Evolutionary conservation across 2,888 invertebrate species (phyloP), one percentile per base, ranked within the genome.

Genomic region (Drosophila anomelani): DNA sequence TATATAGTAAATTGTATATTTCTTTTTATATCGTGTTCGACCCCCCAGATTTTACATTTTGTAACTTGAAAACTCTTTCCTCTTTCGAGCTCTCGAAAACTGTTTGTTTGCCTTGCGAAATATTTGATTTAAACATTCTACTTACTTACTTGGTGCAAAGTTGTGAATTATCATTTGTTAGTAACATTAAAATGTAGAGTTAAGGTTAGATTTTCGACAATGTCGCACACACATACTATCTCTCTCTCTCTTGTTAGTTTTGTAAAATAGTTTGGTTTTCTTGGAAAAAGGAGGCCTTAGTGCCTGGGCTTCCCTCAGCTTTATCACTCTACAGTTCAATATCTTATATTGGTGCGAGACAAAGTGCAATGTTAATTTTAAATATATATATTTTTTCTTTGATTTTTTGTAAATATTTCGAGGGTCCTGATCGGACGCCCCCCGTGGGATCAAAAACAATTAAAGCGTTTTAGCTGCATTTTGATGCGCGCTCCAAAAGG

Each of bases 241-340:
- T 70, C 56, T 59, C 68, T 34, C 68, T 12, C 34, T 34, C 51
- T 78, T 53, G 47, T 32, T 47, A 8, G 69, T 53, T 29, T 70
- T 46, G 26, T 86, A 86, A 88, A 88, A 88, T 84, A 84, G 79
- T 83, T 69, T 51, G 41, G 32, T 64, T 71, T 80, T 56, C 26
- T 62, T 67, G 53, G 63, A 70, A 83, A 83, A 71, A 29, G 47
- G 23, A 29, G 58, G 47, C 55, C n/a, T 47, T 56, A 43, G 29
- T 36, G 36, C n/a, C 34, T 13, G 23, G 26, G n/a, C 62, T 73
- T 79, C 51, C 67, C 46, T 72, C 79, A 32, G 17, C 44, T 32
- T 55, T 74, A 85, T 85, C 84, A 88, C 84, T 86, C 89, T 88
- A 88, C 77, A 76, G 75, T 49, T 88, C 89, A 85, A 85, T 85